Evolutionary conservation across 2,888 invertebrate species (phyloP).

Genomic region (Ephialtes manifestator): DNA sequence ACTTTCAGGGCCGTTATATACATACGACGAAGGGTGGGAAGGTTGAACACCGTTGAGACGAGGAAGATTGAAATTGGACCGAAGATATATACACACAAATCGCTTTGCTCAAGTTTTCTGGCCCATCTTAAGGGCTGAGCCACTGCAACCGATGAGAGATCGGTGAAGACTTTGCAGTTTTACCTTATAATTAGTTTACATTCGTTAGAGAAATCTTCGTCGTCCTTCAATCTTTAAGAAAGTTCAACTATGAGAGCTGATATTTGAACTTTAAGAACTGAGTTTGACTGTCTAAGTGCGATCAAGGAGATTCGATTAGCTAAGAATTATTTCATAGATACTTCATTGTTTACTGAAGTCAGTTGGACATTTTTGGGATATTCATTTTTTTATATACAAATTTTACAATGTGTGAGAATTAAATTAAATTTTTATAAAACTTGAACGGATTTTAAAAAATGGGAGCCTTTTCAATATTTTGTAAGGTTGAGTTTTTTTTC

Average conservation of each 20-base stretch:
- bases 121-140: too few species aligned
- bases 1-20: slow-evolving; percentile 49
- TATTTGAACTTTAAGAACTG: background rate
- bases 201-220: background rate
- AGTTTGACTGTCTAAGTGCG: background rate
- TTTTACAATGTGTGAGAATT: too few species aligned
- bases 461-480: too few species aligned
- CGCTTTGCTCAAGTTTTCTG: slow-evolving; percentile 1
- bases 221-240: background rate
- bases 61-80: slow-evolving; percentile 61
- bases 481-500: too few species aligned
- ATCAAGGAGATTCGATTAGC: background rate
- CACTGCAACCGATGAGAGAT: slow-evolving; percentile 5
- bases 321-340: background rate
- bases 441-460: too few species aligned
- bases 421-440: too few species aligned
- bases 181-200: slow-evolving; percentile 22
- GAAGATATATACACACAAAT: slow-evolving; percentile 20
- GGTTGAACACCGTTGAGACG: slow-evolving; percentile 18
- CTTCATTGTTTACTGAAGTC: background rate
- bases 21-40: slow-evolving; percentile 10
- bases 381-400: too few species aligned
- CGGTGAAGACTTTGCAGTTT: background rate
- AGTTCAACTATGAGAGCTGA: background rate
- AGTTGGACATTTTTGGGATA: too few species aligned